Conservation (phyloP, 2,797 vertebrate species). For the Pelobates cultripes region DNA sequence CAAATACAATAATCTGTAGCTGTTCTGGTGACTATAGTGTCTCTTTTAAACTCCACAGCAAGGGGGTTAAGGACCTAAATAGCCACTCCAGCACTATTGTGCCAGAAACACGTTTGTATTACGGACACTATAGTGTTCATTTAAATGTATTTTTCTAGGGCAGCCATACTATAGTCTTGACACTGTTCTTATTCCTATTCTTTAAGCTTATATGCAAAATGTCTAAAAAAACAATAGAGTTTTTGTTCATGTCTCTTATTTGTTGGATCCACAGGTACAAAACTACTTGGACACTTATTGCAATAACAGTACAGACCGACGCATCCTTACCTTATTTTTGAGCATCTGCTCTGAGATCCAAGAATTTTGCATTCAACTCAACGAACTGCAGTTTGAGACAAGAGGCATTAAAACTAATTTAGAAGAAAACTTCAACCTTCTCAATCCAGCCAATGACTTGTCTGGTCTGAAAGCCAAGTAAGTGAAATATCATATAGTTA, state of each 20-base stretch:
- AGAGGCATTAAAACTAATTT: slow-evolving; percentile 57
- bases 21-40: no score
- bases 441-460: slow-evolving; percentile 73
- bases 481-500: slow-evolving; percentile 47
- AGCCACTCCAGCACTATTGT: no score
- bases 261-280: slow-evolving; percentile 68
- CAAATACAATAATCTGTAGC: no score
- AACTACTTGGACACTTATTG: slow-evolving; percentile 76
- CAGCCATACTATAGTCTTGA: no score
- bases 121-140: no score
- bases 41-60: no score
- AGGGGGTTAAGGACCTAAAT: no score
- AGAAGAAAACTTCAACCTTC: slow-evolving; percentile 70
- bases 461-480: slow-evolving; percentile 74
- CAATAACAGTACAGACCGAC: slow-evolving; percentile 71
- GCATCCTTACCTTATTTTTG: slow-evolving; percentile 74
- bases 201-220: no score
- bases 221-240: no score
- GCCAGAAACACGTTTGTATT: no score
- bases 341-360: slow-evolving; percentile 70
- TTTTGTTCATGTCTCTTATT: background rate
- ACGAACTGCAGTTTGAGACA: slow-evolving; percentile 58
- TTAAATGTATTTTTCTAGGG: no score
- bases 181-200: no score
- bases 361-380: slow-evolving; percentile 66